Conservation (phyloP, 2,797 vertebrate species). For the Oophaga sylvatica region DNA sequence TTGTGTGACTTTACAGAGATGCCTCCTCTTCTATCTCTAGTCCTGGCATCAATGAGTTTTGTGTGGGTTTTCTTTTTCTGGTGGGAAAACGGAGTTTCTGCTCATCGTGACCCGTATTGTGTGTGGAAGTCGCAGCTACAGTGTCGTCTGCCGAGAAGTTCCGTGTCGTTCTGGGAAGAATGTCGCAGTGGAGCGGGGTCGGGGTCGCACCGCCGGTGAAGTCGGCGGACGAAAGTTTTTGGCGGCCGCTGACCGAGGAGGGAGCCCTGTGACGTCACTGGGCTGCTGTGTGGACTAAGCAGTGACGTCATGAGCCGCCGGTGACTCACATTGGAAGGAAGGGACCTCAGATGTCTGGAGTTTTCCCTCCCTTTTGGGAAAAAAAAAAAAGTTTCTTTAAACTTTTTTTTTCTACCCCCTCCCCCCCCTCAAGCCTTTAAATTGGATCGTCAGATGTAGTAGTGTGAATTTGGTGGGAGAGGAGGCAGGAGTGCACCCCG, state of each 20-base stretch:
- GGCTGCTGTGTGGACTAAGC: constrained; percentile 7
- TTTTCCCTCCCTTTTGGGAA: constrained; percentile 12
- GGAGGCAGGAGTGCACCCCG: background rate
- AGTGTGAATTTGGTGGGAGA: background rate
- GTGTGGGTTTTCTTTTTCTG: no score
- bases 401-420: background rate
- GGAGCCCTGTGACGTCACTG: constrained; percentile 34
- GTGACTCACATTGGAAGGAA: constrained; percentile 25
- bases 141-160: background rate
- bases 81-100: no score
- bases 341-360: constrained; percentile 40
- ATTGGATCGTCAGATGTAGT: no score
- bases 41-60: no score
- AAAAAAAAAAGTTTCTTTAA: background rate
- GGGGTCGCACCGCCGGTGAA: background rate
- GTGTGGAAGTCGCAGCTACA: background rate
- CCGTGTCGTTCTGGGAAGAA: background rate
- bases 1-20: no score
- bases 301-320: background rate
- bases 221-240: constrained; percentile 7
- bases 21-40: no score
- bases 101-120: background rate
- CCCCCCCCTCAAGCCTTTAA: no score
- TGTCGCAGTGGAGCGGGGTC: background rate
- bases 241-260: background rate